These are phyloP conservation scores for Hemistola chrysoprasaria DNA, from an alignment of 2,888 invertebrate genomes.

Conservation along the genomic window DNA sequence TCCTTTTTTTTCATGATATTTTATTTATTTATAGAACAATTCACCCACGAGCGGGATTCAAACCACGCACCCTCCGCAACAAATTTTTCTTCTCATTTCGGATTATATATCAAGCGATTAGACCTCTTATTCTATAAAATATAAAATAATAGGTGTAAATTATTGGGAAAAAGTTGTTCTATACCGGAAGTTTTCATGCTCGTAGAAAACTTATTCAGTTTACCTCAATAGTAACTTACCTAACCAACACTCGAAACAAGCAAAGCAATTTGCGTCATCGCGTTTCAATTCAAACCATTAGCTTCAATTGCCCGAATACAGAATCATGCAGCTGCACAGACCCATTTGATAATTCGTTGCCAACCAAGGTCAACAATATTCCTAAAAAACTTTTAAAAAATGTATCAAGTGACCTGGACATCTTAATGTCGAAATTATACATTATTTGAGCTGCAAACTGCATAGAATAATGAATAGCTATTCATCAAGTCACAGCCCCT, in stretches of 20 bases:
- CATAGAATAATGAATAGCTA: constrained; percentile 52
- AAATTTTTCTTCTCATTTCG: too few relatives aligned
- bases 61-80: too few relatives aligned
- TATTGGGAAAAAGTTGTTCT: too few relatives aligned
- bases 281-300: constrained; percentile 10
- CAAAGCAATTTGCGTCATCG: not conserved
- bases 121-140: too few relatives aligned
- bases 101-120: too few relatives aligned
- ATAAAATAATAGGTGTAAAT: too few relatives aligned
- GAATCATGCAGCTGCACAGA: constrained; percentile 28
- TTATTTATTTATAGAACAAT: too few relatives aligned
- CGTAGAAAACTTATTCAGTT: not conserved
- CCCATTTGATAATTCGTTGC: constrained; percentile 11
- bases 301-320: constrained; percentile 13
- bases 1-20: too few relatives aligned
- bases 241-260: not conserved
- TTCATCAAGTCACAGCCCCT: constrained; percentile 46
- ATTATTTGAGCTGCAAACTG: constrained; percentile 60
- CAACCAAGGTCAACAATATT: constrained; percentile 46
- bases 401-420: constrained; percentile 56
- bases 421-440: constrained; percentile 66
- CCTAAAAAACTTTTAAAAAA: constrained; percentile 10
- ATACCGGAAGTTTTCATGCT: too few relatives aligned
- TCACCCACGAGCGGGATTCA: too few relatives aligned
- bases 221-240: not conserved